phyloP scores from a whole-genome alignment of 2,797 vertebrate species.

The Brachymystax lenok region DNA sequence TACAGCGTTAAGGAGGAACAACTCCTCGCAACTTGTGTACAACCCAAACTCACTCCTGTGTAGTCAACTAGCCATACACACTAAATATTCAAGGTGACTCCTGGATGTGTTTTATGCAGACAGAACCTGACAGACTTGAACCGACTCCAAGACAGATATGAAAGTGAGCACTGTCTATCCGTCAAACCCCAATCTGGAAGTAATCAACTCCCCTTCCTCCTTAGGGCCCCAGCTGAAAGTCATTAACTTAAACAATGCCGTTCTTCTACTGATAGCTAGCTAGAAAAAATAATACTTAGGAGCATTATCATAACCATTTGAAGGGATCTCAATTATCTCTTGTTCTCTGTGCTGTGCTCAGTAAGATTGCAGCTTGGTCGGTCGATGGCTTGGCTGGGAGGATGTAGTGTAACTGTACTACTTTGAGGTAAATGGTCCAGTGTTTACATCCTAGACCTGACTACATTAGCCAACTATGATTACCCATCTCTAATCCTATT shows the following conservation, averaged over 20 bases:
- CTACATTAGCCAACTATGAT: slow-evolving; percentile 69
- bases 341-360: slow-evolving; percentile 41
- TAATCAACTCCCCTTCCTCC: slow-evolving; percentile 81
- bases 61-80: slow-evolving; percentile 46
- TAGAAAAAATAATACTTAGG: slow-evolving; percentile 78
- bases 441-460: slow-evolving; percentile 47
- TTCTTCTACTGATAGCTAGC: slow-evolving; percentile 87
- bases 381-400: slow-evolving; percentile 29
- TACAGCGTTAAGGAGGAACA: slow-evolving; percentile 38
- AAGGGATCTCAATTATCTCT: slow-evolving; percentile 85
- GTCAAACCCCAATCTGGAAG: slow-evolving; percentile 84
- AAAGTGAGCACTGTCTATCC: slow-evolving; percentile 89
- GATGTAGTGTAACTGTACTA: slow-evolving; percentile 11
- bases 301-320: slow-evolving; percentile 82
- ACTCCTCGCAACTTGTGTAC: slow-evolving; percentile 11
- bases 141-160: slow-evolving; percentile 82
- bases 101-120: slow-evolving; percentile 81
- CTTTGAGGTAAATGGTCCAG: slow-evolving; percentile 32
- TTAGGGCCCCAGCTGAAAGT: slow-evolving; percentile 90
- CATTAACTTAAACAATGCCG: slow-evolving; percentile 91
- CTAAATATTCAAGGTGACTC: slow-evolving; percentile 73
- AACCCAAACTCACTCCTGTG: slow-evolving; percentile 23
- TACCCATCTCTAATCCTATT: slow-evolving; percentile 74
- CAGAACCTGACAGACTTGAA: slow-evolving; percentile 84
- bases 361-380: slow-evolving; percentile 27